These are phyloP conservation scores for Phrynocephalus versicolor DNA, from an alignment of 2,113 vertebrate species.

Conservation along the genomic window DNA sequence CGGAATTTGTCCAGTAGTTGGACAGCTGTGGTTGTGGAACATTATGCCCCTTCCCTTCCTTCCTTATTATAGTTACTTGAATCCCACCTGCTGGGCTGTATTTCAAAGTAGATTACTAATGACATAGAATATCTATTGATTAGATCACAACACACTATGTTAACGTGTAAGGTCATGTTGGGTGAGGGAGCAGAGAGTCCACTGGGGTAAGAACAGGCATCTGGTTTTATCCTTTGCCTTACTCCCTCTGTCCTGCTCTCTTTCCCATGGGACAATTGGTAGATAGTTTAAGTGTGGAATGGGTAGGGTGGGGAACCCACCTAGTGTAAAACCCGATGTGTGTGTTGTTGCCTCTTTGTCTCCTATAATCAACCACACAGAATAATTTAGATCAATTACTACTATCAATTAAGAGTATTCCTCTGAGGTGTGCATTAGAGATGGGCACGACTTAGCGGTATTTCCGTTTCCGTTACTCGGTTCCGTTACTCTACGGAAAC, in stretches of 20 bases:
- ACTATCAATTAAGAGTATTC: background rate
- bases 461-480: no score
- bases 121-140: background rate
- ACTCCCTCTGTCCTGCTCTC: background rate
- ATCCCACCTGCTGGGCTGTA: background rate
- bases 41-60: conserved; percentile 29
- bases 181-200: background rate
- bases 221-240: background rate
- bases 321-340: background rate
- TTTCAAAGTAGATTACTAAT: background rate
- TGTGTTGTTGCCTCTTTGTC: background rate
- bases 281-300: no score
- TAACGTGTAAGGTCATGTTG: background rate
- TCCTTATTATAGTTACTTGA: background rate
- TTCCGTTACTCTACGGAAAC: no score
- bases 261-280: background rate
- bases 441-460: no score
- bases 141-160: no score
- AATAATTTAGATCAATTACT: background rate
- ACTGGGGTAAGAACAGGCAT: no score
- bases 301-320: background rate
- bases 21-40: background rate
- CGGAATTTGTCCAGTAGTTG: conserved; percentile 38
- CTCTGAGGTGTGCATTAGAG: no score
- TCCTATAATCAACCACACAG: background rate